A percentile compares a stretch with the other conserved stretches of the same genome.
Conservation (phyloP, 1,140 invertebrate genomes). For the Platyscapa corneri region DNA sequence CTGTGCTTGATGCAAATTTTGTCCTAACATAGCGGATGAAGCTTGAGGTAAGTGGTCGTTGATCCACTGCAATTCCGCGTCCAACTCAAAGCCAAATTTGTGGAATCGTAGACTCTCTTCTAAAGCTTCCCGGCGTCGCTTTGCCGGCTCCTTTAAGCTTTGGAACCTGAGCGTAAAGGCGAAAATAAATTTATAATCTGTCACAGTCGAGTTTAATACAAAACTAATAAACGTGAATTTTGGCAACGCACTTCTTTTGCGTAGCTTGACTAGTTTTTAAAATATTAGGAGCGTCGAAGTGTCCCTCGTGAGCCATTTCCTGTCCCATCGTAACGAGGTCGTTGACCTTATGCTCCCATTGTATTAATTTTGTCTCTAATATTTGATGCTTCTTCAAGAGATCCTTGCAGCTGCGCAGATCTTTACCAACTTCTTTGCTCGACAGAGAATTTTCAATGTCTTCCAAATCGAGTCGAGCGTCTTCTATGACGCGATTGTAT, state of each 20-base stretch:
- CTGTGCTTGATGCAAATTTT: slow-evolving; percentile 93
- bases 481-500: slow-evolving; percentile 85
- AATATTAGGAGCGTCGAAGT: slow-evolving; percentile 94
- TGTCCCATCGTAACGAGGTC: slow-evolving; percentile 87
- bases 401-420: slow-evolving; percentile 91
- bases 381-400: slow-evolving; percentile 89
- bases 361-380: slow-evolving; percentile 86
- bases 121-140: slow-evolving; percentile 82
- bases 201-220: too few relatives aligned
- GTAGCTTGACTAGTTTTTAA: slow-evolving; percentile 85
- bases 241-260: slow-evolving; percentile 77
- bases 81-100: slow-evolving; percentile 95
- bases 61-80: slow-evolving; percentile 96
- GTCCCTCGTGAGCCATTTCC: slow-evolving; percentile 92
- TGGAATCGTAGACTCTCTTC: slow-evolving; percentile 92
- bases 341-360: slow-evolving; percentile 85
- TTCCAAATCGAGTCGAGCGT: slow-evolving; percentile 86
- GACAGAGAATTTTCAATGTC: slow-evolving; percentile 85
- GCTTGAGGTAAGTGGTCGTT: slow-evolving; percentile 90
- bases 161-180: slow-evolving; percentile 70
- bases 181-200: too few relatives aligned
- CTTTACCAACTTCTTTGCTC: slow-evolving; percentile 87
- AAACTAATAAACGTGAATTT: too few relatives aligned
- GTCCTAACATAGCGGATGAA: slow-evolving; percentile 82
- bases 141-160: slow-evolving; percentile 79